Percentiles rank a stretch among this genome's conserved stretches.
Conservation (phyloP, 53 echinoderm and acorn worm species). For the Paracentrotus lividus region DNA sequence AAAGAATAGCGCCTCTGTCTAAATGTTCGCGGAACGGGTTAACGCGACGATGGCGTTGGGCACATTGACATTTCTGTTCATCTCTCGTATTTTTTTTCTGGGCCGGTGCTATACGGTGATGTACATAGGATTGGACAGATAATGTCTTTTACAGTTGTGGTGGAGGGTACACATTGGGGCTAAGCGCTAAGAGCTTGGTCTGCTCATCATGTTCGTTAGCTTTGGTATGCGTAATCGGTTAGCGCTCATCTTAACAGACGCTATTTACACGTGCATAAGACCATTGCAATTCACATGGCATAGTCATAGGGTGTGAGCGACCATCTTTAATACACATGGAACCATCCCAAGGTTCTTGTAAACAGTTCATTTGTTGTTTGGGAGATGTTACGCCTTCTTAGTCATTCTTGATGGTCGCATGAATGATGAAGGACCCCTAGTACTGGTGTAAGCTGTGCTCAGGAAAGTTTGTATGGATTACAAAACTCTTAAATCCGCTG, state of each 20-base stretch:
- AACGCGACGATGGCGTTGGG: too few relatives aligned
- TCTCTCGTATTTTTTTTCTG: background rate
- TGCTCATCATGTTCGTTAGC: constrained; percentile 52
- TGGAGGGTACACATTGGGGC: constrained; percentile 33
- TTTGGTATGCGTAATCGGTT: constrained; percentile 50
- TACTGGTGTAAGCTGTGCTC: background rate
- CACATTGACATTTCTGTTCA: constrained; percentile 45
- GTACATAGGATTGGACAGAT: constrained; percentile 44
- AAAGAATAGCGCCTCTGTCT: constrained; percentile 28
- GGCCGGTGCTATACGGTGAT: constrained; percentile 32
- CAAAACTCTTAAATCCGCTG: background rate
- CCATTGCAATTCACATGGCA: background rate
- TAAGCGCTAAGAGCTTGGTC: constrained; percentile 18
- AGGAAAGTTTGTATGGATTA: background rate
- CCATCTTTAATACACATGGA: constrained; percentile 7
- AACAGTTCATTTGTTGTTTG: background rate
- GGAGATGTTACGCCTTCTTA: background rate
- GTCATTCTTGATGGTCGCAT: background rate
- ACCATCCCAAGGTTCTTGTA: background rate
- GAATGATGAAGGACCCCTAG: too few relatives aligned
- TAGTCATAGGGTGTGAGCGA: background rate
- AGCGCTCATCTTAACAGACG: constrained; percentile 47
- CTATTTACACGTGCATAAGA: constrained; percentile 11
- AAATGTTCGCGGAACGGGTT: background rate
- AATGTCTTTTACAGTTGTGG: constrained; percentile 25